These are phyloP conservation scores for Trididemnum clinides DNA, from an alignment of 23 tunicate genomes.

Conservation along the genomic window DNA sequence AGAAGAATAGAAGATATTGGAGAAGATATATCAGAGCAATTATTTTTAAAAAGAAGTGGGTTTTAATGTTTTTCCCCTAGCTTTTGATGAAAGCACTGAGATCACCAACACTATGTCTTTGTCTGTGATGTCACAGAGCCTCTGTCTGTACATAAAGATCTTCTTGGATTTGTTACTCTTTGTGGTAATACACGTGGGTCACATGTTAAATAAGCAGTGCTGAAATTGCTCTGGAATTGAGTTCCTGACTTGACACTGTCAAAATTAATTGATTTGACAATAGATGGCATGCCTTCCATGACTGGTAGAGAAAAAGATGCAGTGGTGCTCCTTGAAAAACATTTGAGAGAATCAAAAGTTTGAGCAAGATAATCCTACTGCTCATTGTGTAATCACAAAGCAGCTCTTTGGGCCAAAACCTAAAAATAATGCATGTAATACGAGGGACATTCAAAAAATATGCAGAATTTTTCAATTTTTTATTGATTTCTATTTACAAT, in stretches of 20 bases:
- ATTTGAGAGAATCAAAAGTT: neutral
- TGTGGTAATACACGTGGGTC: conserved; percentile 9
- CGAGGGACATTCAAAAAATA: too few species aligned
- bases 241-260: neutral
- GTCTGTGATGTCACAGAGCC: neutral
- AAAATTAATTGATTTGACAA: neutral
- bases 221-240: neutral
- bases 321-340: neutral
- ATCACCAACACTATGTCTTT: neutral
- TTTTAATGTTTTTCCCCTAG: neutral
- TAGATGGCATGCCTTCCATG: neutral
- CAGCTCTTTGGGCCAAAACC: neutral
- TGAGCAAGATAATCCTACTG: neutral
- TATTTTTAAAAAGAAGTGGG: neutral
- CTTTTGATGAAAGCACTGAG: too few species aligned
- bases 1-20: too few species aligned
- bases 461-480: too few species aligned
- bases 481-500: too few species aligned
- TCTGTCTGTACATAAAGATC: neutral
- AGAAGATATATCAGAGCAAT: neutral
- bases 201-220: conserved; percentile 8
- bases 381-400: conserved; percentile 1
- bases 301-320: neutral
- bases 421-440: too few species aligned
- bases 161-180: too few species aligned